Percentiles rank a stretch among this genome's conserved stretches.
These are phyloP conservation scores for Brachionus calyciflorus DNA, from an alignment of 1,140 invertebrate species.

Conservation along the genomic window DNA sequence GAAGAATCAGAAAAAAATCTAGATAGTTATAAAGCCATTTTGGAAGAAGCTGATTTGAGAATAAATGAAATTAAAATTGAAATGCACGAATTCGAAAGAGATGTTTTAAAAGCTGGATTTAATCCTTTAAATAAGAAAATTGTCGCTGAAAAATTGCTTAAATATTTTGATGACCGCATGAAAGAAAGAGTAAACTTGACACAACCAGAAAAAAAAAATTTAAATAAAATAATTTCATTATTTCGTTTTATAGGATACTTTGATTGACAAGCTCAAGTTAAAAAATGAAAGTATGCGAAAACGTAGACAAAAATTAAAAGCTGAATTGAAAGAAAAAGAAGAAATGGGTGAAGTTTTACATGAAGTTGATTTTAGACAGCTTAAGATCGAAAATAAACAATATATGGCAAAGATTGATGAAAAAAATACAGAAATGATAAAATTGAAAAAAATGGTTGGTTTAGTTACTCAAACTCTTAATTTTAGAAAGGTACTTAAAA, in stretches of 20 bases:
- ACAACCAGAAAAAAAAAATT: background rate
- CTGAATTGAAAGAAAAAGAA: constrained; percentile 62
- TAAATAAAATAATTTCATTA: constrained; percentile 20
- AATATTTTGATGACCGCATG: constrained; percentile 59
- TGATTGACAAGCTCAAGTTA: constrained; percentile 59
- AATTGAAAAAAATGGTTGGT: constrained; percentile 58
- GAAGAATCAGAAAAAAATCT: constrained; percentile 59
- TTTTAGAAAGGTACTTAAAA: constrained; percentile 30
- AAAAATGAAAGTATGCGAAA: constrained; percentile 60
- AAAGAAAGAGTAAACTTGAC: constrained; percentile 54
- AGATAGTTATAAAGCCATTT: constrained; percentile 57
- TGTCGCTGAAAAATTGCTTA: constrained; percentile 57
- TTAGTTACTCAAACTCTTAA: constrained; percentile 59
- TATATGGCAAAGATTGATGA: constrained; percentile 62
- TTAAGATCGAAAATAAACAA: constrained; percentile 62
- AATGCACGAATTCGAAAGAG: constrained; percentile 60
- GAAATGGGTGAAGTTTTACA: constrained; percentile 61
- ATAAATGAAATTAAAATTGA: constrained; percentile 59
- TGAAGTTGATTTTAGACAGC: constrained; percentile 61
- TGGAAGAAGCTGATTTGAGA: constrained; percentile 59
- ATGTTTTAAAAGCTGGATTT: constrained; percentile 57
- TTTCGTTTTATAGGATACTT: constrained; percentile 53
- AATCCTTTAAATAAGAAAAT: constrained; percentile 56
- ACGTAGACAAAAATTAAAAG: constrained; percentile 58
- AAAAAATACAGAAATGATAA: constrained; percentile 58